phyloP scores from a whole-genome alignment of 2,797 vertebrate species.

The Gymnoscopelus microlampas region DNA sequence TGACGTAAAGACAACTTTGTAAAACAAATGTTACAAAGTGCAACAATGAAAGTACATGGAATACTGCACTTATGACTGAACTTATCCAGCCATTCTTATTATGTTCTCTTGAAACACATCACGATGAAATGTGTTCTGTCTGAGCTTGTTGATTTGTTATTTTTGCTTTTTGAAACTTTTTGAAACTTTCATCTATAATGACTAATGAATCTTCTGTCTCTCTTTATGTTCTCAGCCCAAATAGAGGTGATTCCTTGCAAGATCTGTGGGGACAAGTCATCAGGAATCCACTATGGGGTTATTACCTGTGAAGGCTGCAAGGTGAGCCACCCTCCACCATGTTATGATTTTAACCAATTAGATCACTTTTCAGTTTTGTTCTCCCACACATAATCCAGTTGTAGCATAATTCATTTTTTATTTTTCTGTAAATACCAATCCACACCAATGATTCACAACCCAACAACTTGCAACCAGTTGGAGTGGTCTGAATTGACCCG shows the following conservation, averaged over 20 bases:
- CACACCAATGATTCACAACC: no score
- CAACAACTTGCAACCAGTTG: no score
- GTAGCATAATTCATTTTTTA: no score
- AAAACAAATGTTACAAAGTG: no score
- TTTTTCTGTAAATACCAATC: no score
- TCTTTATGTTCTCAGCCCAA: slow-evolving; percentile 81
- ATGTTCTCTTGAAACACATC: no score
- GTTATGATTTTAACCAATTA: neutral
- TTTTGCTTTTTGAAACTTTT: neutral
- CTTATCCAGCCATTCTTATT: neutral
- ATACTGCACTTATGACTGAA: neutral
- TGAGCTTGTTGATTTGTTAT: neutral
- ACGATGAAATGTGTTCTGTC: no score
- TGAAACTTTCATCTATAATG: neutral
- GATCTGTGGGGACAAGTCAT: slow-evolving; percentile 95
- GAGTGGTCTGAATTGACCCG: no score
- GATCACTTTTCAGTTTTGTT: no score
- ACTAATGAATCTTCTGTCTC: neutral
- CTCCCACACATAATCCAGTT: no score
- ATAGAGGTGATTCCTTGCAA: slow-evolving; percentile 95
- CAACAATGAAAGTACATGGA: no score
- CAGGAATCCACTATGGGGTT: slow-evolving; percentile 94
- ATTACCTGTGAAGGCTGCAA: slow-evolving; percentile 97
- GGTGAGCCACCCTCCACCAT: slow-evolving; percentile 73
- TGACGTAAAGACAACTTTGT: no score